Evolutionary conservation across 2,113 vertebrate species (phyloP), one percentile per base, ranked within the genome.

Genomic region (Gyps fulvus): DNA sequence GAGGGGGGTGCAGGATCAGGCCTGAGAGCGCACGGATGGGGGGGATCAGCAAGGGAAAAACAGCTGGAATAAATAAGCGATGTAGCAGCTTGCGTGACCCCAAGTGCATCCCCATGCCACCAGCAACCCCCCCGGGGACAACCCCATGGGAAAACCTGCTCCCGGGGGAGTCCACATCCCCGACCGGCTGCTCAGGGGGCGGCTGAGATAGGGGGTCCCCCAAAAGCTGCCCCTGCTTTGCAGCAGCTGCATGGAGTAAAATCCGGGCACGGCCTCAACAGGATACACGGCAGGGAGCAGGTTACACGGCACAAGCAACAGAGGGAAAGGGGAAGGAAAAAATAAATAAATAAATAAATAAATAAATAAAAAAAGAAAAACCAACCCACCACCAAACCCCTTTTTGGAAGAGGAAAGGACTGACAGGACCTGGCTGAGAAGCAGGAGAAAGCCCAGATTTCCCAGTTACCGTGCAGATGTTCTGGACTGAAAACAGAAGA

Each of bases 381-480:
- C 5, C 26, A 40, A 57, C 26, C 31, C 76, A 42, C 23, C 52
- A 78, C 19, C 47, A 67, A 83, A 57, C 5, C 49, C 74, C 96
- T 80, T 94, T 95, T 31, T 95, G 89, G 94, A 78, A 84, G 82
- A 96, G 96, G 95, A 96, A 96, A 93, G 73, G 73, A 38, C 89
- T 96, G 97, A 97, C 97, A 97, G 87, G 91, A 87, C 89, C 97
- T 97, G 97, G 97, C 96, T 19, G 96, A 95, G 92, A 96, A 86
- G 90, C 84, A 70, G 93, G 91, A 95, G 87, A 94, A 96, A 96
- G 93, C 92, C 96, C 96, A 95, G 91, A 74, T 84, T 92, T 93
- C 94, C 93, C 63, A 77, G 38, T 97, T 90, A 91, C 94, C 78
- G 83, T 94, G 97, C 97, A 97, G 97, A 97, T 96, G 97, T 97